phyloP scores from a whole-genome alignment of 1,140 invertebrate genomes.

The Microplitis mediator region DNA sequence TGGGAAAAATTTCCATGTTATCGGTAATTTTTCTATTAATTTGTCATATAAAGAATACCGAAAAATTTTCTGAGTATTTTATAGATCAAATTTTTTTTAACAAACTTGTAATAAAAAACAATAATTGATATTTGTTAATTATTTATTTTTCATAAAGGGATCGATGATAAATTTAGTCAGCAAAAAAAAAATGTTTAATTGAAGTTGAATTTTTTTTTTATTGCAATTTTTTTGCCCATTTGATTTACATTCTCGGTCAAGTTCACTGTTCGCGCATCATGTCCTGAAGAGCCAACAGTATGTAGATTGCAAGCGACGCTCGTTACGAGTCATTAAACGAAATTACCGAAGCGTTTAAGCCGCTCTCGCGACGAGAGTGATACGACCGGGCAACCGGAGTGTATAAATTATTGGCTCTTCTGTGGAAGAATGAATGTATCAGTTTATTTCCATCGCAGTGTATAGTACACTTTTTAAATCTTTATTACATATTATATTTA shows the following conservation, averaged over 20 bases:
- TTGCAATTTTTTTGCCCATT: not conserved
- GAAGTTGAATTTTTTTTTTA: no score
- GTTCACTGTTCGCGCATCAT: slow-evolving; percentile 3
- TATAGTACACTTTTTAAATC: no score
- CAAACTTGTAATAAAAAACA: no score
- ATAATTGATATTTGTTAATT: no score
- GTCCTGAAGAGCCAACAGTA: slow-evolving; percentile 8
- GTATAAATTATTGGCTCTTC: slow-evolving; percentile 16
- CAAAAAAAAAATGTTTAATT: no score
- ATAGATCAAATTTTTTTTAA: no score
- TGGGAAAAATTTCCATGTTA: no score
- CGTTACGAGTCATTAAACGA: slow-evolving; percentile 32
- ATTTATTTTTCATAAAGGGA: no score
- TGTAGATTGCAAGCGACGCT: slow-evolving; percentile 20
- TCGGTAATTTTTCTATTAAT: no score
- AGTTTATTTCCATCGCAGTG: not conserved
- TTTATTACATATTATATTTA: not conserved
- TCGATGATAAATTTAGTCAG: no score
- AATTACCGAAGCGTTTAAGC: slow-evolving; percentile 30
- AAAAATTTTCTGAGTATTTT: no score
- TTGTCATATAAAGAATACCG: no score
- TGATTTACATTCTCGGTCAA: slow-evolving; percentile 9
- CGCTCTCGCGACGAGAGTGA: slow-evolving; percentile 27
- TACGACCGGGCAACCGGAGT: slow-evolving; percentile 9
- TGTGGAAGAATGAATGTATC: slow-evolving; percentile 3